Percentiles rank a stretch among this genome's conserved stretches.
Conservation (phyloP, 2,113 vertebrate species). For the Apeltes quadracus region DNA sequence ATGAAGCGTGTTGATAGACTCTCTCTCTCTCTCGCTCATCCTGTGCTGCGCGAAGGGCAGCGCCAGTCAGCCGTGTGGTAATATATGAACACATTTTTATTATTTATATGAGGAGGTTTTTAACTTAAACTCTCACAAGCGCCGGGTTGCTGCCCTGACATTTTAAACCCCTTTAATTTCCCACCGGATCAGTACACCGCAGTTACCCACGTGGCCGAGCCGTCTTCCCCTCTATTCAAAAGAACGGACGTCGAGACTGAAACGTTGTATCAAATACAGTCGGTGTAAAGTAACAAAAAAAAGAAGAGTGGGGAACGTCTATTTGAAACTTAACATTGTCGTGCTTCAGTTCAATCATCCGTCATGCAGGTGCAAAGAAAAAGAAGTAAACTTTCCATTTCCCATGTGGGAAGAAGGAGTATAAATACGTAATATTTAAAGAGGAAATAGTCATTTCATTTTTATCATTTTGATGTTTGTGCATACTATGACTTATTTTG, state of each 20-base stretch:
- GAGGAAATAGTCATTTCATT: conserved; percentile 82
- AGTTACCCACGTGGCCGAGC: conserved; percentile 77
- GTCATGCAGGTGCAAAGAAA: conserved; percentile 79
- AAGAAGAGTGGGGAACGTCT: conserved; percentile 58
- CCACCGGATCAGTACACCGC: conserved; percentile 75
- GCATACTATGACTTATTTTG: conserved; percentile 86
- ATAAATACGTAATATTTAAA: conserved; percentile 87
- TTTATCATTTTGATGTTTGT: conserved; percentile 85
- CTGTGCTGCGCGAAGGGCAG: conserved; percentile 75
- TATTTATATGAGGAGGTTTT: conserved; percentile 87
- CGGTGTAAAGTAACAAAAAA: conserved; percentile 69
- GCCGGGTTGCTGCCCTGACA: conserved; percentile 75
- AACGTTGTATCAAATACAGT: conserved; percentile 70
- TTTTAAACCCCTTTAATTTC: conserved; percentile 77
- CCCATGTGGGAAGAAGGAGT: conserved; percentile 74
- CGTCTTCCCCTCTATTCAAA: conserved; percentile 78
- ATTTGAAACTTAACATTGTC: conserved; percentile 81
- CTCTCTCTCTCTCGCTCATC: conserved; percentile 56
- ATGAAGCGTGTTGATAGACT: conserved; percentile 67
- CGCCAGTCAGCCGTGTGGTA: conserved; percentile 76
- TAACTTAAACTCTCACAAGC: conserved; percentile 81
- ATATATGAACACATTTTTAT: conserved; percentile 86
- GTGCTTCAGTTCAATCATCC: conserved; percentile 83
- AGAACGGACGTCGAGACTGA: conserved; percentile 59
- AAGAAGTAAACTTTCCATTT: conserved; percentile 77